Evolutionary conservation across 2,113 vertebrate species (phyloP), one percentile per base, ranked within the genome.

Genomic region (Murina feae): DNA sequence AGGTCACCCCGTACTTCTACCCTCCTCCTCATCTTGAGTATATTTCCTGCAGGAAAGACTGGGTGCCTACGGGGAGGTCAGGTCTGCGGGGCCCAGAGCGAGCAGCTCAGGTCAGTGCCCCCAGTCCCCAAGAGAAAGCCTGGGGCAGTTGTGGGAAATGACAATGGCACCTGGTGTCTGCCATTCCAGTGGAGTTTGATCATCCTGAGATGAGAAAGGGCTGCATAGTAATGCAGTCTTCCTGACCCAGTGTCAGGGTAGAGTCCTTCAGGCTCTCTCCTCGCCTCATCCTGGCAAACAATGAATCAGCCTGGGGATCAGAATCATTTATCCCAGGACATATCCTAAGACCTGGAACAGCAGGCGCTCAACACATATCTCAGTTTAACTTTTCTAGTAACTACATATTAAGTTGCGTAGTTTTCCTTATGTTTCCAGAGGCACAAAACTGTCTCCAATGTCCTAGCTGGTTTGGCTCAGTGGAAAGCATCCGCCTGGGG

Each of bases 81-180:
- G 12, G 28, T 91, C 83, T 84, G 69, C 81, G 30, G 75, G 49
- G 51, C 63, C 69, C 12, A 12, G 44, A 55, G 32, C 83, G 44
- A 39, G 83, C 83, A 58, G 92, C 23, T 92, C 93, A 92, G 87
- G 72, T 32, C 87, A 87, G 84, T 92, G 9, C 66, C 47, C 6
- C 80, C n/a, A 35, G 18, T 60, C 83, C 82, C 86, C 37, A 23
- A 4, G 39, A 32, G 53, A 78, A 63, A 92, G n/a, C 86, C 76
- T 94, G 68, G 93, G 89, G 58, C 83, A 83, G 32, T 23, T 42
- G 53, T 65, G 44, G 83, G 92, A 95, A 90, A 89, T 66, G 86
- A 80, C 42, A 86, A 86, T 86, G 65, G 68, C 30, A 21, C 79
- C 71, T 86, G 65, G 60, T 69, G 28, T 79, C 39, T 80, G 80